Evolutionary conservation across 2,888 invertebrate species (phyloP).

Genomic region (Mythimna vitellina): DNA sequence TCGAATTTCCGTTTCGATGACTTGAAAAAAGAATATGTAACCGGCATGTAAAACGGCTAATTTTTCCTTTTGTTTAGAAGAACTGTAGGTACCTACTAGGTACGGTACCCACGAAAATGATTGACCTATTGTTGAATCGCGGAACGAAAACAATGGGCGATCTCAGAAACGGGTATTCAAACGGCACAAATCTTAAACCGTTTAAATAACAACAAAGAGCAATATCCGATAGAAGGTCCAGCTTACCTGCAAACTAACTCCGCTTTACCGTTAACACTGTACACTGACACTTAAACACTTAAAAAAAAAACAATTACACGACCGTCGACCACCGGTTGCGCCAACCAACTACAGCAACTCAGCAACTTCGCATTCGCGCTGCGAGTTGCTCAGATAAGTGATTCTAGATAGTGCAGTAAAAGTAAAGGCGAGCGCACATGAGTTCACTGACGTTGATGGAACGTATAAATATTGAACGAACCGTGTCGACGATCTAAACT

Average conservation of each 20-base stretch:
- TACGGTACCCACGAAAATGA: slow-evolving; percentile 30
- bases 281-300: slow-evolving; percentile 71
- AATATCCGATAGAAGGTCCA: slow-evolving; percentile 61
- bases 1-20: background rate
- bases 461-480: slow-evolving; percentile 60
- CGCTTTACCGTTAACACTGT: slow-evolving; percentile 68
- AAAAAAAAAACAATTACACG: slow-evolving; percentile 70
- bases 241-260: slow-evolving; percentile 63
- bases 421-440: slow-evolving; percentile 74
- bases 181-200: slow-evolving; percentile 39
- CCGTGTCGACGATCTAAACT: slow-evolving; percentile 58
- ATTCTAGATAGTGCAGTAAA: slow-evolving; percentile 85
- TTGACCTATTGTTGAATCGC: slow-evolving; percentile 28
- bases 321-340: slow-evolving; percentile 79
- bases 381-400: slow-evolving; percentile 81
- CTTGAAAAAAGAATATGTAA: background rate
- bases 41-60: background rate
- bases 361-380: slow-evolving; percentile 68
- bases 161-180: slow-evolving; percentile 40
- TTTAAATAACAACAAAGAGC: slow-evolving; percentile 46
- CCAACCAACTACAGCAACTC: slow-evolving; percentile 73
- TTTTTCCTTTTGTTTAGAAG: slow-evolving; percentile 2
- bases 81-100: background rate
- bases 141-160: slow-evolving; percentile 52
- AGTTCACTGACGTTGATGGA: slow-evolving; percentile 68